Evolutionary conservation across 1,140 invertebrate species (phyloP).

Genomic region (Druon quercuslanigerum): DNA sequence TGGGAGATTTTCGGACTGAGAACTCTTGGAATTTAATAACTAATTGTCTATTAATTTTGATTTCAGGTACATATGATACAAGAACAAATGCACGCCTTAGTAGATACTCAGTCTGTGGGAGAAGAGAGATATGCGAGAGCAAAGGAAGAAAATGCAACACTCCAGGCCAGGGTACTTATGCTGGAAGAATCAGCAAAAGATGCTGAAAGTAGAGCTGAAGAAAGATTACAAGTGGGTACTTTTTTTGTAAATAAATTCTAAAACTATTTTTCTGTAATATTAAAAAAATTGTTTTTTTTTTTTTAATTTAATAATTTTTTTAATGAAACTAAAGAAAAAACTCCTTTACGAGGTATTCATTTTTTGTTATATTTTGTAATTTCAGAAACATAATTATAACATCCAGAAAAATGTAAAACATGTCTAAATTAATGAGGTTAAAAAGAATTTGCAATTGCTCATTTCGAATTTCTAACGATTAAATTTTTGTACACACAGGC

Average conservation of each 20-base stretch:
- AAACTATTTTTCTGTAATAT: background rate
- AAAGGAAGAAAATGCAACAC: slow-evolving; percentile 92
- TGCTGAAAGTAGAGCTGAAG: slow-evolving; percentile 89
- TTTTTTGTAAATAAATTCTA: background rate
- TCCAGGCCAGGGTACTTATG: slow-evolving; percentile 92
- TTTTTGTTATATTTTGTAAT: too few relatives aligned
- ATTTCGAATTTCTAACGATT: background rate
- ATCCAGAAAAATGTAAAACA: too few relatives aligned
- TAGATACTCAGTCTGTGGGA: slow-evolving; percentile 87
- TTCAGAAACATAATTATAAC: too few relatives aligned
- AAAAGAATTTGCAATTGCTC: too few relatives aligned
- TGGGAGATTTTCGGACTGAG: too few relatives aligned
- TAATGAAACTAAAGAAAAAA: too few relatives aligned
- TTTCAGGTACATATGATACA: slow-evolving; percentile 91
- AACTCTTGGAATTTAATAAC: background rate
- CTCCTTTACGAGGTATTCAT: too few relatives aligned
- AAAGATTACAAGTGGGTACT: slow-evolving; percentile 80
- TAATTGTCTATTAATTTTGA: slow-evolving; percentile 30
- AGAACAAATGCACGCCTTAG: slow-evolving; percentile 90
- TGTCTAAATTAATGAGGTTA: too few relatives aligned
- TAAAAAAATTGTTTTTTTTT: too few relatives aligned
- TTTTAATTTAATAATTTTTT: too few relatives aligned
- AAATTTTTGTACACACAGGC: slow-evolving; percentile 73
- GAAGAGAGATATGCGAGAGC: slow-evolving; percentile 91
- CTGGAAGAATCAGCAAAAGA: slow-evolving; percentile 94